phyloP scores from a whole-genome alignment of 2,797 vertebrate species.

The Tapirus indicus region DNA sequence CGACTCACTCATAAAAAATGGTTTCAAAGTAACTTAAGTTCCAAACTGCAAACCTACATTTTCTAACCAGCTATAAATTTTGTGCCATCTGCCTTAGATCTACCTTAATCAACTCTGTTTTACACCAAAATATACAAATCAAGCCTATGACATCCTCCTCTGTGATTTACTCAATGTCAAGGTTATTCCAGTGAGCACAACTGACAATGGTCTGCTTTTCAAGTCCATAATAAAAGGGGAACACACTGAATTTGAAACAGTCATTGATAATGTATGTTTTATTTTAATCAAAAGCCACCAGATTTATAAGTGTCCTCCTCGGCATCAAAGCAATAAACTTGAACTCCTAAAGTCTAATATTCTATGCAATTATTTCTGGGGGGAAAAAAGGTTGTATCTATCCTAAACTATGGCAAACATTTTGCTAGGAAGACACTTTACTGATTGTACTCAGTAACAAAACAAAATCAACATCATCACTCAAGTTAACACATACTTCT shows the following conservation, averaged over 20 bases:
- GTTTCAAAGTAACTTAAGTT: background rate
- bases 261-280: background rate
- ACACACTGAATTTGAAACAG: background rate
- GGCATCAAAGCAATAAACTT: conserved; percentile 22
- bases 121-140: background rate
- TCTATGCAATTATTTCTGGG: background rate
- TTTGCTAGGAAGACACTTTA: background rate
- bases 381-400: background rate
- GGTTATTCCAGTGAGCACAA: background rate
- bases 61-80: background rate
- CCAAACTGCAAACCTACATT: background rate
- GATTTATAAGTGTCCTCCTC: background rate
- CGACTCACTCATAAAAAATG: background rate
- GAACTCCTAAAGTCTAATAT: background rate
- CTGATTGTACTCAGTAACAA: background rate
- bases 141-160: background rate
- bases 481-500: background rate
- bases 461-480: background rate
- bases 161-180: background rate
- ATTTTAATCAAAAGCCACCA: conserved; percentile 22
- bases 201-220: background rate
- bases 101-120: background rate
- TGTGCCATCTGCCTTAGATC: background rate
- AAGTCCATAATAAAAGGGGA: background rate
- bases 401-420: background rate